These are phyloP conservation scores for Pongo pygmaeus DNA, from an alignment of 2,113 vertebrate genomes.

Conservation along the genomic window DNA sequence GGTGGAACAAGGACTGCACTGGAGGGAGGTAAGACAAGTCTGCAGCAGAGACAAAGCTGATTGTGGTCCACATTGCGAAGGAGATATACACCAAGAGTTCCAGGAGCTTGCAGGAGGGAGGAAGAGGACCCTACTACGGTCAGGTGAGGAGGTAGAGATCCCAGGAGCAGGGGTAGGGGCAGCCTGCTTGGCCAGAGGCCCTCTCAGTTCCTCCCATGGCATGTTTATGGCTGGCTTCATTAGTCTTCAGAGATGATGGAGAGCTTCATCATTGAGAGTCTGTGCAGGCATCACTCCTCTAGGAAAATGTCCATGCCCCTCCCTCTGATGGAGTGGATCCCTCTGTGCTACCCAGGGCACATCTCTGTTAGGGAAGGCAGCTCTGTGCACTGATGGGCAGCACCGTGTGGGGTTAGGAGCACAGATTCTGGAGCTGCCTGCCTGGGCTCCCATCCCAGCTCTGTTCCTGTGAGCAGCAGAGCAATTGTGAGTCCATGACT, in stretches of 20 bases:
- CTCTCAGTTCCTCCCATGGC: neutral
- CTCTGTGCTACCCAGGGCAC: too few relatives aligned
- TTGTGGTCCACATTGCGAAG: neutral
- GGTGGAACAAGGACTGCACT: neutral
- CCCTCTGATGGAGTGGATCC: neutral
- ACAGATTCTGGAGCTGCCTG: neutral
- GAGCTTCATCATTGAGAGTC: neutral
- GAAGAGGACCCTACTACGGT: neutral
- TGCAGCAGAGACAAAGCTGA: neutral
- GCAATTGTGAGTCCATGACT: neutral
- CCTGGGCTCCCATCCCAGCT: neutral
- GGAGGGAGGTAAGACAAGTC: neutral
- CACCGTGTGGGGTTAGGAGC: too few relatives aligned
- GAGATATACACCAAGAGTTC: neutral
- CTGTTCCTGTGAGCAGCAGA: neutral
- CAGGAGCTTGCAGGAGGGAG: neutral
- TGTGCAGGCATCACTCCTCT: neutral
- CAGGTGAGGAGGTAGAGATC: neutral
- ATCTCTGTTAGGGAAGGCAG: neutral
- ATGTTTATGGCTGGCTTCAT: neutral
- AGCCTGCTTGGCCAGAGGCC: too few relatives aligned
- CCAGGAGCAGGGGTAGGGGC: neutral
- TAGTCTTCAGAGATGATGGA: neutral
- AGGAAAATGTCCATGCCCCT: neutral
- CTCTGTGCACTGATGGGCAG: neutral